These are phyloP conservation scores for Drosophila micromelanica DNA, from an alignment of 1,140 invertebrate species.

Conservation along the genomic window DNA sequence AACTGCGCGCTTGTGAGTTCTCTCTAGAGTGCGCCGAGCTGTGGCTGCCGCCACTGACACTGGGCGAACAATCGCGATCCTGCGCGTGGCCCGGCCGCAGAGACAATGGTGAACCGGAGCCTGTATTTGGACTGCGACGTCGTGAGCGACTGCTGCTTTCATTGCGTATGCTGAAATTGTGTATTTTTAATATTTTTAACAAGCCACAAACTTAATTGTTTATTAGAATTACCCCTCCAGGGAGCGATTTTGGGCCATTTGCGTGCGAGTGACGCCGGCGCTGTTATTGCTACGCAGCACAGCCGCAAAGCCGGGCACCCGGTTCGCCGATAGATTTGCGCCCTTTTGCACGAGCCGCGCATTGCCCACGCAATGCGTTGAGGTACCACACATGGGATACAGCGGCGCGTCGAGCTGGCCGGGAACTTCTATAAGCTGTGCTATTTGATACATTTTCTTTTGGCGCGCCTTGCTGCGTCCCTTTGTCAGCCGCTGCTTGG, in stretches of 20 bases:
- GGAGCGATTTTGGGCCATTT: conserved; percentile 80
- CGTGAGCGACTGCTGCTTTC: conserved; percentile 78
- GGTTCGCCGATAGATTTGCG: conserved; percentile 85
- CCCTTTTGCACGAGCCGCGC: conserved; percentile 29
- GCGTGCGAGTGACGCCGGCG: conserved; percentile 75
- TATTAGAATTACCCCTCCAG: conserved; percentile 69
- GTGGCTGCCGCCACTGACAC: conserved; percentile 64
- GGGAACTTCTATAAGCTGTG: conserved; percentile 93
- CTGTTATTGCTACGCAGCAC: conserved; percentile 86
- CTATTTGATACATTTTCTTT: conserved; percentile 98
- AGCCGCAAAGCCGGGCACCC: conserved; percentile 89
- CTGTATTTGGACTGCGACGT: conserved; percentile 66
- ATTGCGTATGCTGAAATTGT: conserved; percentile 68
- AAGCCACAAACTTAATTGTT: not conserved
- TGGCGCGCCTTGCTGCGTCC: conserved; percentile 97
- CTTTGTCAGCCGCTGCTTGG: conserved; percentile 93
- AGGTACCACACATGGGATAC: conserved; percentile 75
- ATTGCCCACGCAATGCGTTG: conserved; percentile 55
- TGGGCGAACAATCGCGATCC: conserved; percentile 69
- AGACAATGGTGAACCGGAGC: conserved; percentile 47
- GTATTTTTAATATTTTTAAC: not conserved
- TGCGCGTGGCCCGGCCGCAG: conserved; percentile 33
- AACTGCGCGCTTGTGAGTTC: conserved; percentile 65
- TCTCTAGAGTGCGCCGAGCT: conserved; percentile 75
- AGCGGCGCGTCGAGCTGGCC: conserved; percentile 87